Evolutionary conservation across 2,888 invertebrate species (phyloP).

Genomic region (Syrphus vitripennis): DNA sequence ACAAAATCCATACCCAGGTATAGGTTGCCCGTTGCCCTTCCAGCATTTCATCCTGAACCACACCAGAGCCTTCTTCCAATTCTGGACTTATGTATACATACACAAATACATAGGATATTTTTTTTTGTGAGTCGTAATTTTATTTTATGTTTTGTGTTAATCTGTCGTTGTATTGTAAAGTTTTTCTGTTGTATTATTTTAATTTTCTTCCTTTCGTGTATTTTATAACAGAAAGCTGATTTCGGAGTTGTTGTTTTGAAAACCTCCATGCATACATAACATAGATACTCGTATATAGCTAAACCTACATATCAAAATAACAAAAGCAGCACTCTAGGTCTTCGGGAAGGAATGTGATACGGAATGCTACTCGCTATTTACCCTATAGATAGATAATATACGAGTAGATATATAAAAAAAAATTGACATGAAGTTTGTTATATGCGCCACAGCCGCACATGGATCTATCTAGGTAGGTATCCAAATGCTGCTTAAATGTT

Average conservation of each 20-base stretch:
- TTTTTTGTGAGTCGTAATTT: constrained; percentile 18
- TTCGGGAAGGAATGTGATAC: constrained; percentile 71
- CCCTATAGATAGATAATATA: constrained; percentile 14
- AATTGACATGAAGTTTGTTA: constrained; percentile 6
- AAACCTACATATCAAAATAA: constrained; percentile 12
- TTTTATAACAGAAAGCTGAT: constrained; percentile 53
- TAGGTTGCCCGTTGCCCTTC: constrained; percentile 22
- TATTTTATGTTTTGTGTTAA: constrained; percentile 49
- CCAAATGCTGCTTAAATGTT: not conserved
- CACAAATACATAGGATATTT: not conserved
- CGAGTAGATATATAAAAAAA: not conserved
- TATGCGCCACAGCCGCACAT: not conserved
- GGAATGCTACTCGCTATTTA: constrained; percentile 65
- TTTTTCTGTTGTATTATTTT: constrained; percentile 31
- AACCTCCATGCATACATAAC: too few species aligned
- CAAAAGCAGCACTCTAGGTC: constrained; percentile 66
- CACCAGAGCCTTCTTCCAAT: constrained; percentile 42
- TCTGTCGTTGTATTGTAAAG: constrained; percentile 46
- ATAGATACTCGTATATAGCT: not conserved
- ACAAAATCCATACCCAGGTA: not conserved
- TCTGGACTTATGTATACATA: constrained; percentile 35
- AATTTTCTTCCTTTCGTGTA: constrained; percentile 31
- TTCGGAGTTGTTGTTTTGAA: constrained; percentile 52
- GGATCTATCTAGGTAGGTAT: not conserved
- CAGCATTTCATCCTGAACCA: not conserved